A percentile compares a stretch with the other conserved stretches of the same genome.
Conservation (phyloP, 2,888 invertebrate genomes). For the Mamestra brassicae region DNA sequence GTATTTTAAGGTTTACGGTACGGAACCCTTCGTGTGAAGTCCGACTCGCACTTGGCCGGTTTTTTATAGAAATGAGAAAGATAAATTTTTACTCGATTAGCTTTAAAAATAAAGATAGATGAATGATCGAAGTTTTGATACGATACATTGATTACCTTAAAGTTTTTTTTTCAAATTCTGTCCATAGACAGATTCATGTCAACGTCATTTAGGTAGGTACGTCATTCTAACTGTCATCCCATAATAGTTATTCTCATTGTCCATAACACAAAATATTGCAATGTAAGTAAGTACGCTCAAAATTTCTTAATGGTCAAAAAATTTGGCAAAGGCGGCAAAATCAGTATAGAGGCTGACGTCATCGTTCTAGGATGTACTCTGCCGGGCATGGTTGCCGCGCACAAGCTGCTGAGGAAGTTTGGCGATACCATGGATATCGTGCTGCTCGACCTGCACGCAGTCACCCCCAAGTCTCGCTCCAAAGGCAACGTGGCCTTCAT, state of each 20-base stretch:
- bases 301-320: constrained; percentile 65
- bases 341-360: constrained; percentile 81
- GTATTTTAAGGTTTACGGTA: too few species aligned
- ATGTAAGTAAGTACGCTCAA: neutral
- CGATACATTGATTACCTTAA: too few species aligned
- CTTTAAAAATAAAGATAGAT: too few species aligned
- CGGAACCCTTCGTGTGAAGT: too few species aligned
- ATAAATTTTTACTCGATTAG: too few species aligned
- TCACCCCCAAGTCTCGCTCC: constrained; percentile 49
- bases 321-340: constrained; percentile 52
- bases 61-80: too few species aligned
- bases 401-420: constrained; percentile 84
- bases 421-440: constrained; percentile 85
- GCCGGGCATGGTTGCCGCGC: constrained; percentile 85
- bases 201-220: neutral
- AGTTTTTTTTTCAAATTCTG: neutral
- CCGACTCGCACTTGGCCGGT: too few species aligned
- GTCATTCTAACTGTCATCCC: constrained; percentile 23
- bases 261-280: constrained; percentile 7
- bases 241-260: neutral
- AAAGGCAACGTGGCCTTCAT: constrained; percentile 80
- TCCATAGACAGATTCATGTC: constrained; percentile 23
- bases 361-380: constrained; percentile 86
- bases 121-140: too few species aligned
- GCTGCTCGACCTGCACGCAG: constrained; percentile 78